These are phyloP conservation scores for Myotis yumanensis DNA, from an alignment of 2,113 vertebrate genomes.

Conservation along the genomic window DNA sequence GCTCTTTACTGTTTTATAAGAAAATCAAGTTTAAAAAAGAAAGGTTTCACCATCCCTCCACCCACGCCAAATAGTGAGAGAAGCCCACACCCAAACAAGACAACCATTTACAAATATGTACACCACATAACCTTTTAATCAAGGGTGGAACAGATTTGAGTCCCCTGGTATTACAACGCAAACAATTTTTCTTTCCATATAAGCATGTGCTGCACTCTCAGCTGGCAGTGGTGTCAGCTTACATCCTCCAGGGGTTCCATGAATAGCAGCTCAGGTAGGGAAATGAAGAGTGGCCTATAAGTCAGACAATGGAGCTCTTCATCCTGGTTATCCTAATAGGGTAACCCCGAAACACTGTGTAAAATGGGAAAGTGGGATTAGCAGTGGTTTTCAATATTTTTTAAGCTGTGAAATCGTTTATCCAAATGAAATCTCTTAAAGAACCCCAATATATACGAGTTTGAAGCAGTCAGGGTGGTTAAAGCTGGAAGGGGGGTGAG, in stretches of 20 bases:
- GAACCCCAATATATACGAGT: not conserved
- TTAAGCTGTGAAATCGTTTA: not conserved
- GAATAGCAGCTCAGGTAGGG: not conserved
- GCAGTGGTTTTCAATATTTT: not conserved
- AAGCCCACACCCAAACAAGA: not conserved
- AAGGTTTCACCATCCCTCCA: not conserved
- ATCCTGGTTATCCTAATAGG: not conserved
- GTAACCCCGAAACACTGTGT: not conserved
- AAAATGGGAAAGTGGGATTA: not conserved
- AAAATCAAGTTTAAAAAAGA: slow-evolving; percentile 14
- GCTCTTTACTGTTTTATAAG: not conserved
- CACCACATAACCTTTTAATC: not conserved
- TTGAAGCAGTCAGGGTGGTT: not conserved
- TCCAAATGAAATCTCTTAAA: not conserved
- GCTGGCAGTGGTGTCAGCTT: not conserved
- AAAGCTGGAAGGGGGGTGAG: not conserved
- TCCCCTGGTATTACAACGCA: not conserved
- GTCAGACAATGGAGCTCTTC: too few relatives aligned
- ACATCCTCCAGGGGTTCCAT: not conserved
- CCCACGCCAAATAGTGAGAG: not conserved
- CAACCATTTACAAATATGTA: not conserved
- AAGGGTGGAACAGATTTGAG: not conserved
- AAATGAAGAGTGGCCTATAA: not conserved
- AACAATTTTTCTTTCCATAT: slow-evolving; percentile 39
- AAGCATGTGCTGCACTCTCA: slow-evolving; percentile 29